phyloP scores from a whole-genome alignment of 2,113 vertebrate genomes.

The Zapus hudsonius region DNA sequence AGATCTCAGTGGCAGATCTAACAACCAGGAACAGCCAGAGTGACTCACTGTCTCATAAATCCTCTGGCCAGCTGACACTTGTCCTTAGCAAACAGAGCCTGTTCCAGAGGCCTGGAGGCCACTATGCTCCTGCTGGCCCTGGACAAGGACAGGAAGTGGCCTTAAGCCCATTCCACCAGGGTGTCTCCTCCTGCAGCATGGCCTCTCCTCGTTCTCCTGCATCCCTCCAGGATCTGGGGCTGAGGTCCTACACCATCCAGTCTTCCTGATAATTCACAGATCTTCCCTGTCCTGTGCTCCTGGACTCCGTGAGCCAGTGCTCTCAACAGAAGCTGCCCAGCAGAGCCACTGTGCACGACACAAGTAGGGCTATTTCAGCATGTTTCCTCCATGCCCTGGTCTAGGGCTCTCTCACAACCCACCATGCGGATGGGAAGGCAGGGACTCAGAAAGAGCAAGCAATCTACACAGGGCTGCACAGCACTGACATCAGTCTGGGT shows the following conservation, averaged over 20 bases:
- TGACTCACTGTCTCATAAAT: slow-evolving; percentile 71
- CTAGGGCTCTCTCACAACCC: slow-evolving; percentile 28
- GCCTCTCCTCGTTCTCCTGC: neutral
- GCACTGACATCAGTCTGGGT: neutral
- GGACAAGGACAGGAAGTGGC: neutral
- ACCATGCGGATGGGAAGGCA: neutral
- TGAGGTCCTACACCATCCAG: neutral
- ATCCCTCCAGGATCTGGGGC: neutral
- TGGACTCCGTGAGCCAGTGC: neutral
- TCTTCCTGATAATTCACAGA: neutral
- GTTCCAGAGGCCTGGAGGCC: neutral
- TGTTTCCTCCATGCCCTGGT: neutral
- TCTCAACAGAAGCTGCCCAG: neutral
- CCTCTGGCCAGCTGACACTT: slow-evolving; percentile 34
- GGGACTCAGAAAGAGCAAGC: slow-evolving; percentile 29
- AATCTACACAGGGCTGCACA: neutral
- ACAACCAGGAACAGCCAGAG: slow-evolving; percentile 71
- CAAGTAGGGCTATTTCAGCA: neutral
- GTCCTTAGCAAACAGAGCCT: slow-evolving; percentile 57
- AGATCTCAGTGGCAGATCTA: slow-evolving; percentile 60
- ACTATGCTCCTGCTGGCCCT: neutral
- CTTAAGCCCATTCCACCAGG: neutral
- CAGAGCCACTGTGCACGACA: neutral
- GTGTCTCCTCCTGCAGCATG: neutral
- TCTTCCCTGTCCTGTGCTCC: neutral